Evolutionary conservation across 2,888 invertebrate species (phyloP).

Genomic region (Pseudococcus longispinus): DNA sequence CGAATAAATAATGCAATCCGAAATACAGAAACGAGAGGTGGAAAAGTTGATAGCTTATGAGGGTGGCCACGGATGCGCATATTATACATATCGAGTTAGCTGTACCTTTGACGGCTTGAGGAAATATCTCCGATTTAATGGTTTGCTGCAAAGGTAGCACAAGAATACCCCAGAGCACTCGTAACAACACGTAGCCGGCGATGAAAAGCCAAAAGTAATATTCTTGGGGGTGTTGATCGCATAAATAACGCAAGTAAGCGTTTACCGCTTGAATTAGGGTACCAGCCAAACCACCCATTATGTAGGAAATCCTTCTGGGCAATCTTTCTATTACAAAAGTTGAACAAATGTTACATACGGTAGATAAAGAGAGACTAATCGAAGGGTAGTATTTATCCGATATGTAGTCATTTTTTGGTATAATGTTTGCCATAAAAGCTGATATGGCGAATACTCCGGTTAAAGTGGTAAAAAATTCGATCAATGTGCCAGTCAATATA

Average conservation of each 20-base stretch:
- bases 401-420: background rate
- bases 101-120: background rate
- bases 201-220: background rate
- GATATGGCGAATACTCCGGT: background rate
- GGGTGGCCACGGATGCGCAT: background rate
- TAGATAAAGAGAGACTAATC: background rate
- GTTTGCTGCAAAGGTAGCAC: background rate
- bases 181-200: background rate
- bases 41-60: background rate
- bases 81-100: background rate
- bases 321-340: background rate
- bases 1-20: constrained; percentile 1
- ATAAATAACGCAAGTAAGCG: background rate
- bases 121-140: background rate
- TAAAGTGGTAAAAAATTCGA: background rate
- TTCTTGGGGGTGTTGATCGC: background rate
- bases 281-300: background rate
- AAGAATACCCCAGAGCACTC: background rate
- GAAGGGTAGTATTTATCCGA: constrained; percentile 15
- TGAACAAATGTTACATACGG: background rate
- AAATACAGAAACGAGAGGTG: background rate
- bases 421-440: background rate
- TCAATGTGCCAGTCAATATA: background rate
- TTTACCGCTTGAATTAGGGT: background rate
- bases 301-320: background rate